Percentiles rank a stretch among this genome's conserved stretches.
Conservation (phyloP, 2,888 invertebrate genomes). For the Melanostoma scalare region DNA sequence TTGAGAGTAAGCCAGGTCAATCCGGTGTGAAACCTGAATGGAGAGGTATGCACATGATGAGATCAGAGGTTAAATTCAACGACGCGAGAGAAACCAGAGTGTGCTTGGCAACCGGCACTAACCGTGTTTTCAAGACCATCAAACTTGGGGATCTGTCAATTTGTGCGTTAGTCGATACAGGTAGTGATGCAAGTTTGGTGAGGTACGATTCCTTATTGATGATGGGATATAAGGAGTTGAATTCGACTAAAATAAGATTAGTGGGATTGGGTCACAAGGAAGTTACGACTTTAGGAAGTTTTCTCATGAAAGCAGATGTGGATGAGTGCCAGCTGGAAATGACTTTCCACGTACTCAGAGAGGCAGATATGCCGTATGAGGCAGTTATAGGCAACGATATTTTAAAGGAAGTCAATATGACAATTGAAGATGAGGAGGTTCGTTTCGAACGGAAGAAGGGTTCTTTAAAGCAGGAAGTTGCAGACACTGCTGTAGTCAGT, state of each 20-base stretch:
- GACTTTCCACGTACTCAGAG: constrained; percentile 42
- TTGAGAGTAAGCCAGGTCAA: no score
- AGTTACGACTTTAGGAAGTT: constrained; percentile 30
- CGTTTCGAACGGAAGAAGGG: neutral
- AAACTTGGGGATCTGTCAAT: neutral
- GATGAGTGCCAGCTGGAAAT: constrained; percentile 33
- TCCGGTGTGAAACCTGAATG: constrained; percentile 35
- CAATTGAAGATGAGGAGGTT: neutral
- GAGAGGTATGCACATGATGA: constrained; percentile 16
- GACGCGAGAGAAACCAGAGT: neutral
- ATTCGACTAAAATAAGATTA: constrained; percentile 14
- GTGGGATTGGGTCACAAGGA: constrained; percentile 11
- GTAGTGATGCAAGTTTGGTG: constrained; percentile 36
- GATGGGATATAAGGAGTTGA: constrained; percentile 5
- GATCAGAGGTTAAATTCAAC: neutral
- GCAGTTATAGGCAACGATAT: constrained; percentile 55
- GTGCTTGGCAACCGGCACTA: neutral
- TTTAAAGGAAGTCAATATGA: constrained; percentile 27
- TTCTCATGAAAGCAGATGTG: constrained; percentile 8
- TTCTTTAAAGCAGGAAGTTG: no score
- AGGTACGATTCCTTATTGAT: constrained; percentile 31
- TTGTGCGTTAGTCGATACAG: constrained; percentile 48
- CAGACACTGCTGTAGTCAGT: no score
- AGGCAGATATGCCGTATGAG: constrained; percentile 40
- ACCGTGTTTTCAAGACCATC: constrained; percentile 25